These are phyloP conservation scores for Gymnoscopelus braueri DNA, from an alignment of 2,797 vertebrate species.

Conservation along the genomic window DNA sequence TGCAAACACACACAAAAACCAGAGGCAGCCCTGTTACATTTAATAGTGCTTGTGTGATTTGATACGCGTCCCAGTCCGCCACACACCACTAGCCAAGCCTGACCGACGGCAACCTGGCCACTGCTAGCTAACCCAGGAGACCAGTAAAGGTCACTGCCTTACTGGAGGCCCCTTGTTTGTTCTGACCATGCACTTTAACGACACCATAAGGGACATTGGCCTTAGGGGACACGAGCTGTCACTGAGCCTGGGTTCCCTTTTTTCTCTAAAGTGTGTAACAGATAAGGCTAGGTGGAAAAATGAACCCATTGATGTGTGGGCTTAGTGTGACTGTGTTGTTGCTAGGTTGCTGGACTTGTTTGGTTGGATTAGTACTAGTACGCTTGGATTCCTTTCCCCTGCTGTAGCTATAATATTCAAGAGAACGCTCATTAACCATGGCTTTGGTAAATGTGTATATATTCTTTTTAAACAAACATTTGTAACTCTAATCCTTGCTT, in stretches of 20 bases:
- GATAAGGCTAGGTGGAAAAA: conserved; percentile 10
- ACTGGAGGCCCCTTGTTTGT: conserved; percentile 53
- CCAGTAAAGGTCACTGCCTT: conserved; percentile 49
- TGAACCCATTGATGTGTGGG: not conserved
- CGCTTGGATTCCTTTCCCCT: no score
- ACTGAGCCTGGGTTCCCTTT: conserved; percentile 15
- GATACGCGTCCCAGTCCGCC: conserved; percentile 14
- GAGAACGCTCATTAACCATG: no score
- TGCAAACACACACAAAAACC: conserved; percentile 6
- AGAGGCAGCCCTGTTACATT: not conserved
- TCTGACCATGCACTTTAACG: conserved; percentile 33
- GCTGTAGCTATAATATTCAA: no score
- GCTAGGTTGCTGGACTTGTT: not conserved
- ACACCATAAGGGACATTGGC: conserved; percentile 16
- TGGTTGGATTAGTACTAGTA: not conserved
- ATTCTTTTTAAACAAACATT: no score
- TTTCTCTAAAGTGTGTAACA: not conserved
- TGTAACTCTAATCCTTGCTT: no score
- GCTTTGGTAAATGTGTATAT: no score
- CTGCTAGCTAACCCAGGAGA: conserved; percentile 38
- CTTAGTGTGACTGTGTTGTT: not conserved
- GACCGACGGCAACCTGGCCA: conserved; percentile 17
- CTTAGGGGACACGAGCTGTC: conserved; percentile 19
- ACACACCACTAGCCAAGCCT: conserved; percentile 16
- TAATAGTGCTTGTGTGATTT: conserved; percentile 7